Evolutionary conservation across 1,140 invertebrate species (phyloP).

Genomic region (Onthophagus taurus): DNA sequence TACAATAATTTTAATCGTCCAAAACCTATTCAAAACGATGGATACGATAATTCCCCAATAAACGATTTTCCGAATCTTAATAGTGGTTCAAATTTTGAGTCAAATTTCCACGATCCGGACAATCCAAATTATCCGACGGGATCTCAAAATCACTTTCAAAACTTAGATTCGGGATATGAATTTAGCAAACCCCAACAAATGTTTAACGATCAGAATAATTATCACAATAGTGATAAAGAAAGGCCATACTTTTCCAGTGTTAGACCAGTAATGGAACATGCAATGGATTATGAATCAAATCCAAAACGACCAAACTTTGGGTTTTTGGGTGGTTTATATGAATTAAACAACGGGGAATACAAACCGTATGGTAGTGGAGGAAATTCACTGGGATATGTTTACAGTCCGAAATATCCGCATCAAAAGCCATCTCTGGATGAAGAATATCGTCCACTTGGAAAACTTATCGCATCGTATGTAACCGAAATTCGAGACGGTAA

Average conservation of each 20-base stretch:
- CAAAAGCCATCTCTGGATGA: conserved; percentile 23
- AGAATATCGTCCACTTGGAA: conserved; percentile 25
- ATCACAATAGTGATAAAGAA: background rate
- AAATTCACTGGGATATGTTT: background rate
- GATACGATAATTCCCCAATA: conserved; percentile 6
- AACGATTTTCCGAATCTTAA: conserved; percentile 2
- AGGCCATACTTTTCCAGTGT: background rate
- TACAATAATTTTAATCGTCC: conserved; percentile 14
- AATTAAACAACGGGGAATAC: background rate
- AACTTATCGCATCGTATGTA: conserved; percentile 33
- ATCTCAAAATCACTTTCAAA: conserved; percentile 2
- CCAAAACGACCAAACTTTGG: conserved; percentile 1
- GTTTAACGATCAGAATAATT: background rate
- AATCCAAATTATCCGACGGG: conserved; percentile 7
- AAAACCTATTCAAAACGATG: background rate
- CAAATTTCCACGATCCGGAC: conserved; percentile 4
- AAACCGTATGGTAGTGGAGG: background rate
- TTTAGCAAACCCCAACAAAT: conserved; percentile 7
- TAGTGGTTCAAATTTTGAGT: background rate
- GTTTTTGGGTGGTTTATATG: background rate
- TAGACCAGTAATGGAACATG: conserved; percentile 1
- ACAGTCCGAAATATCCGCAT: conserved; percentile 5
- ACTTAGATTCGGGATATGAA: background rate
- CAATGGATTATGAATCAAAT: conserved; percentile 5
- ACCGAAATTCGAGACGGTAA: conserved; percentile 21